These are phyloP conservation scores for Globia sparganii DNA, from an alignment of 2,888 invertebrate genomes.

Conservation along the genomic window DNA sequence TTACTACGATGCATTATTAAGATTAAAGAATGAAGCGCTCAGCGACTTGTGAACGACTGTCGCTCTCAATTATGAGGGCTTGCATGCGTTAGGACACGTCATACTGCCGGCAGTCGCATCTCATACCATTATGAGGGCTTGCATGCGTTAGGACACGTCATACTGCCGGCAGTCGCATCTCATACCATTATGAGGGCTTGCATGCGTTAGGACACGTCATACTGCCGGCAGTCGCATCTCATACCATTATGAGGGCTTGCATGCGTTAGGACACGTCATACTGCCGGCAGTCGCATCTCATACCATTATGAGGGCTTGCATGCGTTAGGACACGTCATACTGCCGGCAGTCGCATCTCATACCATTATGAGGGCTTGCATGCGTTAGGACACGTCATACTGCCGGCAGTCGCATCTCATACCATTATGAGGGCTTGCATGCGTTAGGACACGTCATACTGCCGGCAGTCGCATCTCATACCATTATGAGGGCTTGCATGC, in stretches of 20 bases:
- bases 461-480: slow-evolving; percentile 29
- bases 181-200: slow-evolving; percentile 45
- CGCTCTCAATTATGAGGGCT: slow-evolving; percentile 47
- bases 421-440: slow-evolving; percentile 39
- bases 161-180: slow-evolving; percentile 26
- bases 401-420: slow-evolving; percentile 32
- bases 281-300: slow-evolving; percentile 29
- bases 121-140: slow-evolving; percentile 46
- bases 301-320: slow-evolving; percentile 43
- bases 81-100: slow-evolving; percentile 10
- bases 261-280: slow-evolving; percentile 5
- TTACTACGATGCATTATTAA: slow-evolving; percentile 59
- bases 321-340: slow-evolving; percentile 6
- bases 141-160: slow-evolving; percentile 7
- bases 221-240: slow-evolving; percentile 28
- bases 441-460: slow-evolving; percentile 13
- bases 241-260: slow-evolving; percentile 44
- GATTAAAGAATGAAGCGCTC: slow-evolving; percentile 61
- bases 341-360: slow-evolving; percentile 31
- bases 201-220: slow-evolving; percentile 8
- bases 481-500: slow-evolving; percentile 38
- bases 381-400: slow-evolving; percentile 7
- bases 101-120: slow-evolving; percentile 10
- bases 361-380: slow-evolving; percentile 41
- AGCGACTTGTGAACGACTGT: slow-evolving; percentile 11